Evolutionary conservation across 2,888 invertebrate species (phyloP), one percentile per base, ranked within the genome.

Genomic region (Erebia palarica): DNA sequence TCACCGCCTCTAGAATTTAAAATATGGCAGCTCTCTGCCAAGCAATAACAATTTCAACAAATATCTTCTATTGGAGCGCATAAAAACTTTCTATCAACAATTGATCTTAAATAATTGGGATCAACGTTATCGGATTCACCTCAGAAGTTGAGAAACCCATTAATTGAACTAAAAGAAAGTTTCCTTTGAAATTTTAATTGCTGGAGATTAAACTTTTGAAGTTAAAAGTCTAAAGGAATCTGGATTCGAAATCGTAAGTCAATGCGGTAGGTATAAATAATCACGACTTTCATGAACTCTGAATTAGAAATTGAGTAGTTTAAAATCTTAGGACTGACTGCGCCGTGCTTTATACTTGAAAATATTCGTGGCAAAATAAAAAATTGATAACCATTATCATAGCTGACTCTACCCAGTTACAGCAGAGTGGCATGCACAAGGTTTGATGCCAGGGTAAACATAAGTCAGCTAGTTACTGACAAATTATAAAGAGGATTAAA

Each of bases 51-150:
- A 49, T 63, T 63, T 18, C 63, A 21, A 21, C 49, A 63, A 60
- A 61, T 47, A 14, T 49, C 49, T 14, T 18, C 63, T 21, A 47
- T 49, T 47, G 21, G 21, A 63, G 36, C 47, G 61, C 55, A 36
- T 64, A 59, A 65, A 69, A 72, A 72, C 69, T 69, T 72, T 72
- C 69, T 72, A 49, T 21, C 49, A 47, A 63, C 63, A 63, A 63
- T 63, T 63, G 49, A 63, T 63, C 63, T 63, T 21, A 49, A 63
- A 21, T 63, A 63, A 49, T 49, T 49, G 18, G 21, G 63, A 63
- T 21, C 49, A 21, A 47, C 63, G 63, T 13, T 63, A 21, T 63
- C 61, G 47, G 63, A 49, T 63, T 21, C 49, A 49, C 63, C 47
- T n/a, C 16, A 44, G 13, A 63, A 7, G 27, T 63, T 63, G 49